phyloP scores from a whole-genome alignment of 2,113 vertebrate genomes.

The Oncorhynchus masou region DNA sequence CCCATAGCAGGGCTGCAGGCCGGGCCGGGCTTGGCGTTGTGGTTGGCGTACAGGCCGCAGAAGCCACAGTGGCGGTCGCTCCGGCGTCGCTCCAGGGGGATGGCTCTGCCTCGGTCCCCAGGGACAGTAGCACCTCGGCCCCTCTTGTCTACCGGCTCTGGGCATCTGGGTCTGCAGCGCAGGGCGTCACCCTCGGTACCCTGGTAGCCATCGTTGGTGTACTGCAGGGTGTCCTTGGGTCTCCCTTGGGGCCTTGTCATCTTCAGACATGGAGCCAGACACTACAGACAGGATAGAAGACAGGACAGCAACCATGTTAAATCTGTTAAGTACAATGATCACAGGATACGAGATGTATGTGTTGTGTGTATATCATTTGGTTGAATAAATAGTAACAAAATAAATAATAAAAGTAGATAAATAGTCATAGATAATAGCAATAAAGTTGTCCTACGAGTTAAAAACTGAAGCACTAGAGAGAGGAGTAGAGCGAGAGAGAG shows the following conservation, averaged over 20 bases:
- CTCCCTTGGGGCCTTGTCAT: constrained; percentile 35
- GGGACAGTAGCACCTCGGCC: constrained; percentile 33
- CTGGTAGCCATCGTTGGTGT: constrained; percentile 71
- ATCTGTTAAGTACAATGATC: not conserved
- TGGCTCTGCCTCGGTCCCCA: constrained; percentile 43
- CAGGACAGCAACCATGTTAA: not conserved
- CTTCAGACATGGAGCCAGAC: constrained; percentile 68
- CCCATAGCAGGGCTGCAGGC: constrained; percentile 45
- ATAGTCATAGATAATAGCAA: no score
- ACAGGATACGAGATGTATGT: not conserved
- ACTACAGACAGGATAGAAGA: constrained; percentile 46
- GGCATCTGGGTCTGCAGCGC: not conserved
- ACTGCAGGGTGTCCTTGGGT: constrained; percentile 70
- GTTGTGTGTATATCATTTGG: no score
- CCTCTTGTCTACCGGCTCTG: constrained; percentile 27
- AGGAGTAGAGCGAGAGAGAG: not conserved
- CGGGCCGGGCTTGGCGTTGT: constrained; percentile 63
- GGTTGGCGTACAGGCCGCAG: constrained; percentile 64
- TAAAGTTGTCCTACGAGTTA: no score
- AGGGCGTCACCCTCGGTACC: constrained; percentile 52
- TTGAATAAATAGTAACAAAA: no score
- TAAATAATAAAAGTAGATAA: no score
- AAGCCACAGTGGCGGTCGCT: constrained; percentile 61
- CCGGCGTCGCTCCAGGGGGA: constrained; percentile 50
- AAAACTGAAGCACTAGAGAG: not conserved